These are phyloP conservation scores for Corythoichthys intestinalis DNA, from an alignment of 2,113 vertebrate species.

Conservation along the genomic window DNA sequence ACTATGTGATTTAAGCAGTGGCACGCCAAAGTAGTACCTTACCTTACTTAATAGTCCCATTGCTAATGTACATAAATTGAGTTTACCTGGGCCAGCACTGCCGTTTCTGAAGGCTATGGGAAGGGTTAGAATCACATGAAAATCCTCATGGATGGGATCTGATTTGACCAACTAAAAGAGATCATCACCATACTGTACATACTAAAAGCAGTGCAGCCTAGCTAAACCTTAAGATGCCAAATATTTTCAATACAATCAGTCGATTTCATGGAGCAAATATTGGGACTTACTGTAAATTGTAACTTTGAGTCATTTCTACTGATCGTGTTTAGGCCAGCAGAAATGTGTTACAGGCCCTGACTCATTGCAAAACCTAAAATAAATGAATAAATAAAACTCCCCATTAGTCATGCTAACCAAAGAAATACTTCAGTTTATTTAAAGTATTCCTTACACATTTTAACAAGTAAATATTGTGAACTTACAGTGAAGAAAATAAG, in stretches of 20 bases:
- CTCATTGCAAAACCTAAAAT: no score
- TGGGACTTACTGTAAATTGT: neutral
- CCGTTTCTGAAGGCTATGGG: neutral
- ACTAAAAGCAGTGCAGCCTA: neutral
- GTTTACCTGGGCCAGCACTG: neutral
- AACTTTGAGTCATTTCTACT: neutral
- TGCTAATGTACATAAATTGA: neutral
- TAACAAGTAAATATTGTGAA: no score
- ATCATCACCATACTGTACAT: neutral
- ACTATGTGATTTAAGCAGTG: neutral
- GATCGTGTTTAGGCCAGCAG: no score
- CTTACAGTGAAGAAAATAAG: no score
- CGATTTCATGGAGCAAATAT: no score
- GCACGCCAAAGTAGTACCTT: neutral
- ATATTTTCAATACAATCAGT: neutral
- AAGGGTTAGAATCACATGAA: neutral
- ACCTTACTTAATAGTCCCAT: neutral
- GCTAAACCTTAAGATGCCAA: neutral
- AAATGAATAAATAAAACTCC: no score
- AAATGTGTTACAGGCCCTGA: no score
- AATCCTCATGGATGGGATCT: neutral
- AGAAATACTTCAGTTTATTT: no score
- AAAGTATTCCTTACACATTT: no score
- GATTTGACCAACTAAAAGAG: neutral
- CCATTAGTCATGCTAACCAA: no score